Conservation (phyloP, 2,113 vertebrate species). For the Zapus hudsonius region DNA sequence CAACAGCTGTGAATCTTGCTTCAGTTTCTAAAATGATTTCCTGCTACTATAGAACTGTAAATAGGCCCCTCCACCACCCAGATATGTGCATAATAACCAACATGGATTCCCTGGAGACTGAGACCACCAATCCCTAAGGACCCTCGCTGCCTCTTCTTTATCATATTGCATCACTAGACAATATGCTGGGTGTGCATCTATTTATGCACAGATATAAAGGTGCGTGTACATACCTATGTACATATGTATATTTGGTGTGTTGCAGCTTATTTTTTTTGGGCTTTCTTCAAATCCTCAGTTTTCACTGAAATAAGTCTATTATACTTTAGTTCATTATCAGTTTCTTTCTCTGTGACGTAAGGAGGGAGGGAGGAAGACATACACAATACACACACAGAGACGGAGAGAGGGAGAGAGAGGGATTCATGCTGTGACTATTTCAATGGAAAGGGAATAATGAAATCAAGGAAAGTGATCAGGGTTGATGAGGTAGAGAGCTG, state of each 20-base stretch:
- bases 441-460: background rate
- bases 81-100: no score
- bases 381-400: background rate
- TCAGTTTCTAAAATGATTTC: background rate
- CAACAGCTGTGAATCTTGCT: no score
- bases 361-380: accelerated
- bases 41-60: background rate
- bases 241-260: background rate
- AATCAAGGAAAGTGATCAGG: background rate
- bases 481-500: background rate
- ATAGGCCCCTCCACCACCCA: no score
- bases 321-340: background rate
- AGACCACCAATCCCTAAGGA: no score
- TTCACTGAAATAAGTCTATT: background rate
- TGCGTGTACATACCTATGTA: no score
- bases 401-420: background rate
- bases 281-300: background rate
- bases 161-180: no score
- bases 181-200: background rate
- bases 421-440: background rate
- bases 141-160: no score
- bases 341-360: background rate
- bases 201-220: no score
- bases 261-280: background rate
- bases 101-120: background rate